Evolutionary conservation across 2,797 vertebrate species (phyloP), one percentile per base, ranked within the genome.

Genomic region (Microctenopoma steveboyesi): DNA sequence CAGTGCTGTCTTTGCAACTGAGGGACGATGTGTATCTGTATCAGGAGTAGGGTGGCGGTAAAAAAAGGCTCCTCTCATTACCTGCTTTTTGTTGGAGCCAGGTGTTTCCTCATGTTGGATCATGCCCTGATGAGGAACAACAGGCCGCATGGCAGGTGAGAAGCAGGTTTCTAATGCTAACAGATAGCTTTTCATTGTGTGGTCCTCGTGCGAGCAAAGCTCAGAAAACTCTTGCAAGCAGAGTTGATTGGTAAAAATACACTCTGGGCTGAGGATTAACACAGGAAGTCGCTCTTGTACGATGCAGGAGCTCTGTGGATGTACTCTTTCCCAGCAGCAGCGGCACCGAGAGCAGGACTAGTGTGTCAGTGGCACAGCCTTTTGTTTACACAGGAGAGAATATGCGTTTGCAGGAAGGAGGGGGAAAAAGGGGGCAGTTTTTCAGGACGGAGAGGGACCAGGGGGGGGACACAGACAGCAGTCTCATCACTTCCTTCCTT

Each of bases 401-500:
- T 85, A 86, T 91, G 88, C 87, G 85, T 88, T 86, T 88, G 79
- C 82, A 86, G 74, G 79, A 83, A 76, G 78, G 71, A 76, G 51
- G 69, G 69, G 67, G 28, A 60, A 82, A 63, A 74, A 61, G 60
- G 79, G 72, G 66, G 76, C 40, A 52, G 56, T 76, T 78, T 78
- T 73, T 74, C 81, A 52, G 64, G 71, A 74, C 15, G 37, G 50
- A 50, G 71, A 69, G 66, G 67, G 82, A 79, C 69, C 22, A 22
- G 22, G 25, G n/a, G 72, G 59, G 58, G 75, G 70, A 72, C 67
- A 88, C 84, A 91, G 85, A 92, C 91, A 91, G 82, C 74, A 75
- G 81, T 80, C 81, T 91, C 92, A 92, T 93, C 90, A 91, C 84
- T 93, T 95, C 93, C 92, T 93, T 94, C 91, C 90, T 91, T 86